Percentiles rank a stretch among this genome's conserved stretches.
phyloP scores from a whole-genome alignment of 2,888 invertebrate genomes.

The Euclidia mi region DNA sequence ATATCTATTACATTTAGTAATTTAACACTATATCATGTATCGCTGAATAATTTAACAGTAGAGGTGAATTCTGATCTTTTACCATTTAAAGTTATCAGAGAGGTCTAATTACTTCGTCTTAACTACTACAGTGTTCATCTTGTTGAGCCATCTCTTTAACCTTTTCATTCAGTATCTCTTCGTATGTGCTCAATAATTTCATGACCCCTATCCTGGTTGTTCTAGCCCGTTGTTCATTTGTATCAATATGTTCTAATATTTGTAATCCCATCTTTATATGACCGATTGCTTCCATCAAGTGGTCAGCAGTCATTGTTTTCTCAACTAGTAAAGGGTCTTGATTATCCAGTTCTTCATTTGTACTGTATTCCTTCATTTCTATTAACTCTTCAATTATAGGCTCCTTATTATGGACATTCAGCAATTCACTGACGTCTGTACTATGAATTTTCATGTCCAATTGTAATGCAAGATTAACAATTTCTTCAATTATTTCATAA shows the following conservation, averaged over 20 bases:
- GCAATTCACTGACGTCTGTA: not conserved
- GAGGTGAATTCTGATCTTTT: too few relatives aligned
- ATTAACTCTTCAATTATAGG: conserved; percentile 10
- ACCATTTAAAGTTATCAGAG: too few relatives aligned
- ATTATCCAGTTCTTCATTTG: conserved; percentile 14
- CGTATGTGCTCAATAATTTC: conserved; percentile 4
- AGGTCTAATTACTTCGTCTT: too few relatives aligned
- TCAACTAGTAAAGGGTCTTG: conserved; percentile 9
- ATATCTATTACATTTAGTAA: too few relatives aligned
- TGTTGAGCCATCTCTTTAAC: not conserved
- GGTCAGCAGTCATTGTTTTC: conserved; percentile 2
- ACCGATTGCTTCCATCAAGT: conserved; percentile 9
- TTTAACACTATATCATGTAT: too few relatives aligned
- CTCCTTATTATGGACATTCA: conserved; percentile 5
- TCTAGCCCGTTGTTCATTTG: conserved; percentile 5
- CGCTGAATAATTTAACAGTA: too few relatives aligned
- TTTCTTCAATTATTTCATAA: conserved; percentile 1
- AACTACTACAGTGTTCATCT: not conserved
- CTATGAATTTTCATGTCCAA: conserved; percentile 6
- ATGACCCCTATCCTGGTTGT: not conserved
- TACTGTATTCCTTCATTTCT: conserved; percentile 15
- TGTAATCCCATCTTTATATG: conserved; percentile 12
- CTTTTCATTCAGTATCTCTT: conserved; percentile 8
- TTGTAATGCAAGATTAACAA: not conserved
- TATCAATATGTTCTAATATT: conserved; percentile 11